These are phyloP conservation scores for Xenus cinereus DNA, from an alignment of 2,113 vertebrate genomes.

Conservation along the genomic window DNA sequence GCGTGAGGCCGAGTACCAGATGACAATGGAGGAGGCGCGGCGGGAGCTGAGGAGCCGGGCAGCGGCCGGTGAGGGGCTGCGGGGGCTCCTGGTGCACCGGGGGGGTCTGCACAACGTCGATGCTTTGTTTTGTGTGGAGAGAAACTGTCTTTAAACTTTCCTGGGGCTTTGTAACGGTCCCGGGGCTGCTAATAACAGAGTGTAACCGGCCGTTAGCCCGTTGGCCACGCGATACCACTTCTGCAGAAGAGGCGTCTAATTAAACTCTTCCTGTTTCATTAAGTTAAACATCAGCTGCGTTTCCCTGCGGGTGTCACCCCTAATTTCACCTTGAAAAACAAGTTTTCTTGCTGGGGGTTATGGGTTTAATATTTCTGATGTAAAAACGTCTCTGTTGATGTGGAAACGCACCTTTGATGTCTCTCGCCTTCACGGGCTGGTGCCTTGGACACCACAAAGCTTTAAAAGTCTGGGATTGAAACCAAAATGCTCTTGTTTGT, in stretches of 20 bases:
- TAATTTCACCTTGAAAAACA: neutral
- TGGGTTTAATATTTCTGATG: neutral
- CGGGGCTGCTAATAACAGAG: neutral
- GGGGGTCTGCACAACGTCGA: too few species aligned
- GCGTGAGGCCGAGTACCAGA: too few species aligned
- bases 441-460: neutral
- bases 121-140: neutral
- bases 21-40: too few species aligned
- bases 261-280: neutral
- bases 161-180: neutral
- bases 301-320: neutral
- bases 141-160: neutral
- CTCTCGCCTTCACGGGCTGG: neutral
- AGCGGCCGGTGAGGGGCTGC: neutral
- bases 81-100: too few species aligned
- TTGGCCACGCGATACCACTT: neutral
- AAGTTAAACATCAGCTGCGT: neutral
- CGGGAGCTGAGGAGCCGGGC: too few species aligned
- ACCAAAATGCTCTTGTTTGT: neutral
- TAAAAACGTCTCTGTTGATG: neutral
- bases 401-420: neutral
- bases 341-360: neutral
- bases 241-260: neutral
- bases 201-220: neutral
- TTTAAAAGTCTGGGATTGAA: neutral